Evolutionary conservation across 1,140 invertebrate genomes (phyloP).

Genomic region (Gonatopus flavifemur): DNA sequence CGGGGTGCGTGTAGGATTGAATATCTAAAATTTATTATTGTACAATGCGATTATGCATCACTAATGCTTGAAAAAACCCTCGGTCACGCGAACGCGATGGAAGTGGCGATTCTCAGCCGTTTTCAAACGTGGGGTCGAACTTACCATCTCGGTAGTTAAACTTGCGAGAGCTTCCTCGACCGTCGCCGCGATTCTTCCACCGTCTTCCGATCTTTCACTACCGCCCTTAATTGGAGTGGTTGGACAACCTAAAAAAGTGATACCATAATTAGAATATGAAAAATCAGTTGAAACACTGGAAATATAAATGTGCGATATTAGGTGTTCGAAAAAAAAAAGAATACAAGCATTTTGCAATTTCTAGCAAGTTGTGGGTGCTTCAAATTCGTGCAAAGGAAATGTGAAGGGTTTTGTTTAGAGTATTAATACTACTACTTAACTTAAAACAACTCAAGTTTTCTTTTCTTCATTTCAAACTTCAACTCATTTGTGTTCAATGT

Average conservation of each 20-base stretch:
- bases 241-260: slow-evolving; percentile 58
- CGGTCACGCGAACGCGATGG: slow-evolving; percentile 16
- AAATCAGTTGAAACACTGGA: neutral
- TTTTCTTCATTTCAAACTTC: no score
- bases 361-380: no score
- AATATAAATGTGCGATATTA: neutral
- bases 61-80: slow-evolving; percentile 27
- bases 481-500: no score
- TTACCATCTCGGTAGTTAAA: slow-evolving; percentile 79
- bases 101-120: neutral
- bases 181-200: slow-evolving; percentile 53
- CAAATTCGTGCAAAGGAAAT: no score
- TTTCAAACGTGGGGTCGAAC: slow-evolving; percentile 47
- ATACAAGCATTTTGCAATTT: no score
- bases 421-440: no score
- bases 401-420: no score
- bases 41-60: no score
- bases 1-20: no score
- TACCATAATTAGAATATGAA: neutral
- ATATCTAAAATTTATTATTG: no score
- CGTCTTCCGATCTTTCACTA: slow-evolving; percentile 41
- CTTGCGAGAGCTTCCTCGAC: slow-evolving; percentile 73
- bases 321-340: no score
- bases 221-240: slow-evolving; percentile 59
- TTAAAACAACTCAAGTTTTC: no score